Conservation (phyloP, 92 coral and sea anemone genomes). For the Scolanthus callimorphus region DNA sequence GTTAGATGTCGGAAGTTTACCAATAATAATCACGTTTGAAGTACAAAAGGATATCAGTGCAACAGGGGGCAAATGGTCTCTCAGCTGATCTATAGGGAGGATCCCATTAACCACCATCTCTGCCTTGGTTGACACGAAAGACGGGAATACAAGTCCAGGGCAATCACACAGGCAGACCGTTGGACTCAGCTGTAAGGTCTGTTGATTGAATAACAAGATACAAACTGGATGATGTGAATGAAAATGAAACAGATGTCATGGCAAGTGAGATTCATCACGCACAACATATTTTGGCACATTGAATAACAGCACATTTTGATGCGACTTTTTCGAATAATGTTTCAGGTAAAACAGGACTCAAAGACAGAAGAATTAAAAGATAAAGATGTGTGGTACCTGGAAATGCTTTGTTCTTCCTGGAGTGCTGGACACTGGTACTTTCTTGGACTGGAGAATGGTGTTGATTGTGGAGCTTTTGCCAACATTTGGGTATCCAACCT, state of each 20-base stretch:
- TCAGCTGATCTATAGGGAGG: slow-evolving; percentile 93
- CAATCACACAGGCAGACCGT: slow-evolving; percentile 91
- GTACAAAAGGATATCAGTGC: slow-evolving; percentile 88
- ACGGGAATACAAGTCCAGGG: slow-evolving; percentile 96
- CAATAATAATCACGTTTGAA: too few species aligned
- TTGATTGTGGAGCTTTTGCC: slow-evolving; percentile 97
- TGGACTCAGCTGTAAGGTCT: slow-evolving; percentile 82
- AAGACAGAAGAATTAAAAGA: too few species aligned
- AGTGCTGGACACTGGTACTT: slow-evolving; percentile 92
- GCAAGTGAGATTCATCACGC: too few species aligned
- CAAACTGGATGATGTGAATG: too few species aligned
- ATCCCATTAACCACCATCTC: slow-evolving; percentile 97
- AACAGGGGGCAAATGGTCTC: slow-evolving; percentile 88
- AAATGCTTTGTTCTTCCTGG: slow-evolving; percentile 98
- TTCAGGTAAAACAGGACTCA: neutral
- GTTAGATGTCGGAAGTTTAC: too few species aligned
- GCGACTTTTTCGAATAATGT: neutral
- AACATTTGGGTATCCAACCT: slow-evolving; percentile 99
- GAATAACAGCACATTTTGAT: neutral
- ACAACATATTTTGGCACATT: too few species aligned
- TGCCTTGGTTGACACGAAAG: slow-evolving; percentile 97
- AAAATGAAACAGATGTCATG: too few species aligned
- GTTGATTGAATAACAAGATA: too few species aligned
- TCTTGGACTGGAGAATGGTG: slow-evolving; percentile 84
- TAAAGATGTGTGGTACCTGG: too few species aligned